A percentile compares a stretch with the other conserved stretches of the same genome.
These are phyloP conservation scores for Cylindroiulus punctatus DNA, from an alignment of 2,888 invertebrate genomes.

Conservation along the genomic window DNA sequence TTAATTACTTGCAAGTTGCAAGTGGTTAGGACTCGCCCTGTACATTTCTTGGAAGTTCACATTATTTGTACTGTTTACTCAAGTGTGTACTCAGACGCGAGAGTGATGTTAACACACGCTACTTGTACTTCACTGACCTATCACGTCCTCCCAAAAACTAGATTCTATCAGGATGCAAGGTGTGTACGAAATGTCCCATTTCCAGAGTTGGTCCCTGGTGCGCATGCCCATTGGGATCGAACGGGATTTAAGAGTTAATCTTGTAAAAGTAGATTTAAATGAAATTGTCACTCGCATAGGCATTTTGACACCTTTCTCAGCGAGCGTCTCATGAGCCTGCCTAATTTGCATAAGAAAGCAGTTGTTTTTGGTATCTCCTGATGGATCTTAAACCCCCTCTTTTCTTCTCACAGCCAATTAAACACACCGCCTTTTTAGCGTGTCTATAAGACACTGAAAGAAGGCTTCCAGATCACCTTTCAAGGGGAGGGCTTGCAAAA, in stretches of 20 bases:
- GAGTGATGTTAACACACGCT: background rate
- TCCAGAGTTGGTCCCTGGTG: background rate
- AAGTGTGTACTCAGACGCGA: background rate
- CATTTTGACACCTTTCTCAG: constrained; percentile 32
- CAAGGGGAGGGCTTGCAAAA: background rate
- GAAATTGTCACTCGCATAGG: constrained; percentile 7
- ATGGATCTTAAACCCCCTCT: background rate
- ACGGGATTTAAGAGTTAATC: background rate
- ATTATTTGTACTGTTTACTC: too few relatives aligned
- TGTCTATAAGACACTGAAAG: background rate
- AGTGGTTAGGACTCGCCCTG: too few relatives aligned
- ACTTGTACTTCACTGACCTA: background rate
- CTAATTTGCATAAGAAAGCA: constrained; percentile 32
- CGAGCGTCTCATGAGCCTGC: constrained; percentile 5
- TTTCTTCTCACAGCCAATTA: constrained; percentile 14
- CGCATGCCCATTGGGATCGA: constrained; percentile 32
- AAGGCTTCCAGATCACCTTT: background rate
- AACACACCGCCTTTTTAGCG: background rate
- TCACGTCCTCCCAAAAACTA: background rate
- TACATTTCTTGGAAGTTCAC: too few relatives aligned
- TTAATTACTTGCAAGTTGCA: too few relatives aligned
- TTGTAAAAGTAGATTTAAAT: constrained; percentile 32
- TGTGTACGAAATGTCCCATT: background rate
- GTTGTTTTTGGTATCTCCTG: constrained; percentile 22
- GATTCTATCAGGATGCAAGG: background rate